Evolutionary conservation across 2,113 vertebrate species (phyloP).

Genomic region (Acrocephalus kingi): DNA sequence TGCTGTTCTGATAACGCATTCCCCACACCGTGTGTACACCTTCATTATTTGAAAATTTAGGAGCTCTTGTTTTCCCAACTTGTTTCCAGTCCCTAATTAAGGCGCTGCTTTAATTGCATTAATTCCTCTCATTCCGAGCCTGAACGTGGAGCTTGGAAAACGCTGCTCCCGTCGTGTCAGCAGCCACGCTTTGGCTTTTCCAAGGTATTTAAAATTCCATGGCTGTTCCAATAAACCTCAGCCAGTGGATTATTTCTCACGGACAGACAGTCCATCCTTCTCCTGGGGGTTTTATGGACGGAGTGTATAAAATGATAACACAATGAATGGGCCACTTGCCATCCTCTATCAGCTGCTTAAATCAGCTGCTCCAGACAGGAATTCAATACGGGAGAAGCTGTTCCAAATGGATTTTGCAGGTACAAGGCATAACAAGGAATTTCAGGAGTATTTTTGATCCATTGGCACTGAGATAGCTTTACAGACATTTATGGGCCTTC

Average conservation of each 20-base stretch:
- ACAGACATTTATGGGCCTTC: slow-evolving; percentile 40
- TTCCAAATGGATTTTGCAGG: slow-evolving; percentile 64
- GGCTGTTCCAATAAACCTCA: slow-evolving; percentile 63
- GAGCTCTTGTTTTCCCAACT: slow-evolving; percentile 41
- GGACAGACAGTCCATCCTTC: slow-evolving; percentile 67
- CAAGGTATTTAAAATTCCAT: slow-evolving; percentile 74
- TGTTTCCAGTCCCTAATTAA: slow-evolving; percentile 47
- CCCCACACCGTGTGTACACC: neutral
- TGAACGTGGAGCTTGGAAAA: neutral
- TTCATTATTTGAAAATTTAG: slow-evolving; percentile 50
- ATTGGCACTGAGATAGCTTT: neutral
- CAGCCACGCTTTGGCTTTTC: slow-evolving; percentile 21
- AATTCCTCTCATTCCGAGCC: slow-evolving; percentile 3
- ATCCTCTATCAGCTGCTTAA: slow-evolving; percentile 66
- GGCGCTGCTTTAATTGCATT: slow-evolving; percentile 56
- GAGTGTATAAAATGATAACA: slow-evolving; percentile 74
- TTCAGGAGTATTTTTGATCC: slow-evolving; percentile 36
- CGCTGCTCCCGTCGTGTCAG: neutral
- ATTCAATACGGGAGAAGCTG: slow-evolving; percentile 48
- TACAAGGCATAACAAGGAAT: slow-evolving; percentile 28
- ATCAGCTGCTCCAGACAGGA: slow-evolving; percentile 73
- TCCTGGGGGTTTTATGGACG: slow-evolving; percentile 72
- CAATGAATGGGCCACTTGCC: slow-evolving; percentile 66
- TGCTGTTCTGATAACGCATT: slow-evolving; percentile 7
- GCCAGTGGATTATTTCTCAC: slow-evolving; percentile 74